Conservation (phyloP, 2,113 vertebrate genomes). For the Thryonomys swinderianus region DNA sequence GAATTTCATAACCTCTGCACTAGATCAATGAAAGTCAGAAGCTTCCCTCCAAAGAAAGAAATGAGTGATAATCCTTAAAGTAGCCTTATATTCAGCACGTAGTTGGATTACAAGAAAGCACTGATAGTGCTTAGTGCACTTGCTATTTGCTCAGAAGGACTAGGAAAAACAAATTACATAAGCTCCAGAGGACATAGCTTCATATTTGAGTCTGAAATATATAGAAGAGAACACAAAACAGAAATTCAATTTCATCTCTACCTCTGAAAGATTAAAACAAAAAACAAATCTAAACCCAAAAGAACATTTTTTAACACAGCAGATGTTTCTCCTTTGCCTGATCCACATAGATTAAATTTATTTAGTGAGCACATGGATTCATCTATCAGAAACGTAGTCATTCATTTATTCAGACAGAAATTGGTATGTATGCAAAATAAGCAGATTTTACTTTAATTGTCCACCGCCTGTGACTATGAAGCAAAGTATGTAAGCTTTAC, state of each 20-base stretch:
- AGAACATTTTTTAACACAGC: conserved; percentile 24
- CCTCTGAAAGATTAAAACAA: conserved; percentile 60
- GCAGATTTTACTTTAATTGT: conserved; percentile 81
- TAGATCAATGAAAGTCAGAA: conserved; percentile 19
- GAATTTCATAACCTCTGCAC: background rate
- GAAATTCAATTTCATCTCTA: conserved; percentile 55
- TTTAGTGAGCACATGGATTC: conserved; percentile 76
- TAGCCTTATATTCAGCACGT: background rate
- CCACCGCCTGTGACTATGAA: conserved; percentile 75
- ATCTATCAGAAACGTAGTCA: conserved; percentile 73
- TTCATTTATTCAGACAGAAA: conserved; percentile 75
- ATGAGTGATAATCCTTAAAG: background rate
- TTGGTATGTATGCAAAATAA: conserved; percentile 79
- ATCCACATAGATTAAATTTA: conserved; percentile 72
- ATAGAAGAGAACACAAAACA: conserved; percentile 56
- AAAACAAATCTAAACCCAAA: conserved; percentile 67
- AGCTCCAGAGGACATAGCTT: conserved; percentile 7
- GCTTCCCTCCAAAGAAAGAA: conserved; percentile 37
- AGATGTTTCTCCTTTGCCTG: conserved; percentile 69
- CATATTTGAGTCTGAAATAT: conserved; percentile 56
- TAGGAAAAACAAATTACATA: background rate
- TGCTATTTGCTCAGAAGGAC: conserved; percentile 48
- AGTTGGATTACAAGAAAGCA: background rate
- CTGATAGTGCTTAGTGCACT: background rate
- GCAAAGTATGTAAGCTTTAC: conserved; percentile 73